Base-by-base conservation (phyloP, 2,113 vertebrate species). In the Lichenostomus cassidix region DNA sequence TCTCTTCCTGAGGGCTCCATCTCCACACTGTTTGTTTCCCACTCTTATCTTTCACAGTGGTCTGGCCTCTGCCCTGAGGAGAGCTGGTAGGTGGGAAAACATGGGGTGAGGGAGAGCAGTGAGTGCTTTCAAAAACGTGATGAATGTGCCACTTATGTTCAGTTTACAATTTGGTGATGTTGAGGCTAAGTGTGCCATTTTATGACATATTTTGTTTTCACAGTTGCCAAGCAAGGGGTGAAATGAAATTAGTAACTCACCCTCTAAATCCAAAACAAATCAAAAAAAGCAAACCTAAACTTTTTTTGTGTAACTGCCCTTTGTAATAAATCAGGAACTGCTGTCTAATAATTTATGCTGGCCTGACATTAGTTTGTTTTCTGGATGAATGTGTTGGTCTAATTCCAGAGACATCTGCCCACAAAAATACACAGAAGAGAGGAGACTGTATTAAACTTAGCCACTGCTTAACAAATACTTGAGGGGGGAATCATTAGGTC, bases 121-220 rank as follows among this genome's bases (percentile, higher is more conserved):
- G 39, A 90, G 42, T 28, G 53, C 70, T 71, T 95, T 78, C 13
- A 5, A 63, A 85, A 91, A n/a, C 1, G 0, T 65, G 81, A 92
- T 93, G 55, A 59, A 95, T 92, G 22, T 59, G 37, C 55, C 90
- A 83, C 78, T 95, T 94, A 69, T 7, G 42, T 68, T 90, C 47
- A 85, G 59, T 92, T 94, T 96, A 68, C 60, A 91, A 31, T 64
- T 83, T 85, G 87, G 53, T 0, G 1, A 28, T 13, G 22, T 31
- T 68, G 47, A 74, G 31, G 55, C 10, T 73, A 79, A 89, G 74
- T 68, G 18, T 94, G 52, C 31, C 60, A 28, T 83, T 95, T 88
- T 63, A 62, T 90, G 70, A 83, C 42, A 69, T 55, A 63, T 68
- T 95, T 92, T 96, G 29, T 92, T 93, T 95, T 55, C 63, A 55